Base-by-base conservation (phyloP, 2,113 vertebrate genomes). In the Quiscalus mexicanus region DNA sequence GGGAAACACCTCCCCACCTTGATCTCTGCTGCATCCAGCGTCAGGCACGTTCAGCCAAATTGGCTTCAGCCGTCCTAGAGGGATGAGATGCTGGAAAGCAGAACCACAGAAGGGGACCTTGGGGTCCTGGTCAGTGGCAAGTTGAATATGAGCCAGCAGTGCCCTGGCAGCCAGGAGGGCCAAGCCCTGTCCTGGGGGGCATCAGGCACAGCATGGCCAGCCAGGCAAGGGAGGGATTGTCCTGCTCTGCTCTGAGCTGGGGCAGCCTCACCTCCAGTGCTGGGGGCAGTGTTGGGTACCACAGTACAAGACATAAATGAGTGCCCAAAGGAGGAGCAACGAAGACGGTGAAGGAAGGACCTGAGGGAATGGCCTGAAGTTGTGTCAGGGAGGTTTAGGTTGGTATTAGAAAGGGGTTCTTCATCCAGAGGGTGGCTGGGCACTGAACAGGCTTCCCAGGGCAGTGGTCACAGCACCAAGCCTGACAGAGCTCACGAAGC, bases 271-370 rank as follows among this genome's bases (percentile, higher is more conserved):
- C 18, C 73, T 44, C 18, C 1, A 33, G 53, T 37, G 7, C 63
- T 60, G 53, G 45, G 35, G 21, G 4, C 33, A 44, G 18, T 1
- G 60, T 0, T 28, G 73, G 44, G 17, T 6, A 0, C 0, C n/a
- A 47, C 23, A 47, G 6, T 1, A 0, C 12, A 73, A 17, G 22
- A 71, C 11, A 47, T 28, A 4, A 37, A 31, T 6, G 11, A 68
- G 4, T 0, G 0, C 44, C 33, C 53, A 37, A 60, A 86, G 37
- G 11, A 44, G 31, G 9, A 10, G 12, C 17, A 27, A 15, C 0
- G 1, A 50, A 22, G 18, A 33, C 7, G 14, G 31, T 44, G 37
- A 59, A 49, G 17, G 22, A 49, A 59, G 37, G 14, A 60, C 13
- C 17, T 0, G 0, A 42, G 35, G 20, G 20, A 56, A 76, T 31